Percentiles rank a stretch among this genome's conserved stretches.
These are phyloP conservation scores for Buceros bicornis DNA, from an alignment of 2,797 vertebrate species.

Conservation along the genomic window DNA sequence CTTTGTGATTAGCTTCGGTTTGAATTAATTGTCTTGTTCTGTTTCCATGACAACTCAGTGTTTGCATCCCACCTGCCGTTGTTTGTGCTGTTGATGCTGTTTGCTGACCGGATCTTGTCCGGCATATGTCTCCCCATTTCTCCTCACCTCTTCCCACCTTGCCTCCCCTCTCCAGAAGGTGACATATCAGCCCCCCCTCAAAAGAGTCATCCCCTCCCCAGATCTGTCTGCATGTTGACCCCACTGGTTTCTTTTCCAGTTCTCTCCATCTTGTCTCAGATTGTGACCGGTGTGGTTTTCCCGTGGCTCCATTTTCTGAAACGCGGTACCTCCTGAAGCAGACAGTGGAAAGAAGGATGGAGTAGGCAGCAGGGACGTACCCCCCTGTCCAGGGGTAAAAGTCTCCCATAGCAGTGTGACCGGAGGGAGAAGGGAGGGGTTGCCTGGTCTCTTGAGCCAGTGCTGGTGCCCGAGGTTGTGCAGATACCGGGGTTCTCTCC, in stretches of 20 bases:
- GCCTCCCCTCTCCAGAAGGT: conserved; percentile 60
- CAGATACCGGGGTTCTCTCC: background rate
- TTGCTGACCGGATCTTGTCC: conserved; percentile 82
- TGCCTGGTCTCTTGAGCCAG: background rate
- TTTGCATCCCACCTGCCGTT: conserved; percentile 81
- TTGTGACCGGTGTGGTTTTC: conserved; percentile 73
- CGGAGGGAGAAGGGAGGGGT: background rate
- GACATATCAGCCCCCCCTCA: conserved; percentile 56
- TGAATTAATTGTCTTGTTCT: conserved; percentile 74
- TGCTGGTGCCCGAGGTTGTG: background rate
- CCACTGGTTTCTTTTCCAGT: conserved; percentile 75
- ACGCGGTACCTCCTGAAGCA: background rate
- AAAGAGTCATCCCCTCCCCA: conserved; percentile 69
- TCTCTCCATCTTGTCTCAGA: conserved; percentile 79
- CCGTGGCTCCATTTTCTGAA: conserved; percentile 81
- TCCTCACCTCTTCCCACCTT: conserved; percentile 43
- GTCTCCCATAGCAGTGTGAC: rapidly evolving
- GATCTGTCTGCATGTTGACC: conserved; percentile 62
- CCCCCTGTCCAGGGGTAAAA: background rate
- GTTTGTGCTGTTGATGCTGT: conserved; percentile 82
- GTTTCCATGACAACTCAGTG: conserved; percentile 87
- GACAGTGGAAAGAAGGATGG: background rate
- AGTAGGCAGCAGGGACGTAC: background rate
- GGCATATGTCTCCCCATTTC: conserved; percentile 73
- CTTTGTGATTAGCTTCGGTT: conserved; percentile 74